Evolutionary conservation across 1,140 invertebrate species (phyloP).

Genomic region (Pogonus chalceus): DNA sequence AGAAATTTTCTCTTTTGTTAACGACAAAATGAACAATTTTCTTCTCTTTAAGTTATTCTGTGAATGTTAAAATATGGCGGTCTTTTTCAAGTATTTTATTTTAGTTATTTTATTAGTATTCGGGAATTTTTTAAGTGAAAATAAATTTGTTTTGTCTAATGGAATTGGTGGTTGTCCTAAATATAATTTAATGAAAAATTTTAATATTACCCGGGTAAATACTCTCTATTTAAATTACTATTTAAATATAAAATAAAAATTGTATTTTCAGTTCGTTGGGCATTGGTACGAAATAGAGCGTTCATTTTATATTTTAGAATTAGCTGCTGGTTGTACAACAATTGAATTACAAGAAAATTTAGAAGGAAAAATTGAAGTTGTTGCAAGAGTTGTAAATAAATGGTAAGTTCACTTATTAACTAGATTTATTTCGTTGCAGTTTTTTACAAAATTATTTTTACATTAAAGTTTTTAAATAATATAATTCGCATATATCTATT

Average conservation of each 20-base stretch:
- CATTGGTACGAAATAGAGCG: slow-evolving; percentile 62
- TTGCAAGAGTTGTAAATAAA: slow-evolving; percentile 47
- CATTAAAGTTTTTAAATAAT: too few species aligned
- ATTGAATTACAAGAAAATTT: slow-evolving; percentile 43
- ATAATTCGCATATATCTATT: too few species aligned
- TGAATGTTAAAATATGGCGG: neutral
- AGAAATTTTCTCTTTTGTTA: neutral
- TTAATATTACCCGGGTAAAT: slow-evolving; percentile 48
- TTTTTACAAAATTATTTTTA: neutral
- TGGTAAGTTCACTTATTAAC: slow-evolving; percentile 39
- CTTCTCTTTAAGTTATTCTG: neutral
- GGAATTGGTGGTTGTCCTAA: slow-evolving; percentile 50
- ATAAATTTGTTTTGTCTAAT: slow-evolving; percentile 15
- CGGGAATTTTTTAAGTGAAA: neutral
- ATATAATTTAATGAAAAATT: slow-evolving; percentile 46
- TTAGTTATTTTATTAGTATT: neutral
- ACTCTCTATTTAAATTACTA: neutral
- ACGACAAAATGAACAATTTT: neutral
- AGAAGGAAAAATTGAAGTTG: slow-evolving; percentile 43
- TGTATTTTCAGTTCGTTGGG: slow-evolving; percentile 48
- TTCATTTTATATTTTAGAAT: slow-evolving; percentile 57
- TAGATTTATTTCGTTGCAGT: neutral
- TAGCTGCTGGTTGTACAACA: slow-evolving; percentile 52
- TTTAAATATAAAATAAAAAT: neutral
- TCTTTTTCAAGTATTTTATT: slow-evolving; percentile 6